phyloP scores from a whole-genome alignment of 2,888 invertebrate species.

The Dyspetes luteomarginatus region DNA sequence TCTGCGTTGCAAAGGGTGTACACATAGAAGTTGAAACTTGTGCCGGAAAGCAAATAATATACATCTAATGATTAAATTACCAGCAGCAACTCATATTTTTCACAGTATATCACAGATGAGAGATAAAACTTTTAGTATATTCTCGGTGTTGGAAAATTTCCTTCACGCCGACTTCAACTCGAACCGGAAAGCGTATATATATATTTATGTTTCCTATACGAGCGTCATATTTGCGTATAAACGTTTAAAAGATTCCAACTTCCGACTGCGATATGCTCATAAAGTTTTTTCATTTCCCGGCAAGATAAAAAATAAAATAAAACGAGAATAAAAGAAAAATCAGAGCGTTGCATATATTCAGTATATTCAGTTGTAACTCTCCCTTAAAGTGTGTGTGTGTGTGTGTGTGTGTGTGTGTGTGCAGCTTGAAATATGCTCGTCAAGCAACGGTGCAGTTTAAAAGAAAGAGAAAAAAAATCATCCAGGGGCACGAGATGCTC shows the following conservation, averaged over 20 bases:
- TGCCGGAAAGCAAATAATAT: too few relatives aligned
- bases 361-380: not conserved
- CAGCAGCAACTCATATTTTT: not conserved
- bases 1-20: too few relatives aligned
- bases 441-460: slow-evolving; percentile 30
- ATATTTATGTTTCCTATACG: not conserved
- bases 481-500: slow-evolving; percentile 38
- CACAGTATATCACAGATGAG: not conserved
- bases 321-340: slow-evolving; percentile 11
- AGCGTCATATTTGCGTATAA: not conserved
- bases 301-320: slow-evolving; percentile 1
- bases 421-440: slow-evolving; percentile 25
- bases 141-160: too few relatives aligned
- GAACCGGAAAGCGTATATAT: too few relatives aligned
- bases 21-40: too few relatives aligned
- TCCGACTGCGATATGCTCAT: not conserved
- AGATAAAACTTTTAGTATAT: too few relatives aligned
- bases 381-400: not conserved
- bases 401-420: not conserved
- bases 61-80: slow-evolving; percentile 14
- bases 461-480: slow-evolving; percentile 19
- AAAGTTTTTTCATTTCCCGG: slow-evolving; percentile 18
- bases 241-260: slow-evolving; percentile 27
- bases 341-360: not conserved
- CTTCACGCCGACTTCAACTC: too few relatives aligned